These are phyloP conservation scores for Nycticebus coucang DNA, from an alignment of 2,113 vertebrate genomes.

Conservation along the genomic window DNA sequence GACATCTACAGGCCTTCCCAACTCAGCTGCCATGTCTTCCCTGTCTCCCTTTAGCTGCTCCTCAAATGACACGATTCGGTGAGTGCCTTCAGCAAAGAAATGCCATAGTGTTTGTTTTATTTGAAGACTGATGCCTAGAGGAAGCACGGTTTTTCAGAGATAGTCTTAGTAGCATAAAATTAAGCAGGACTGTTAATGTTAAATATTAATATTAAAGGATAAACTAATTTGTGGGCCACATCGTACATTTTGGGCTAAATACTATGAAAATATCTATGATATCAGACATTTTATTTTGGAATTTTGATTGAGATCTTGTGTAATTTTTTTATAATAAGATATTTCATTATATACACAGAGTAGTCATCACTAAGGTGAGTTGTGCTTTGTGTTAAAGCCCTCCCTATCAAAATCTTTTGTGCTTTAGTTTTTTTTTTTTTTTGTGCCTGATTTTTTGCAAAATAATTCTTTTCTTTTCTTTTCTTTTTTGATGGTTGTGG, in stretches of 20 bases:
- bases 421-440: neutral
- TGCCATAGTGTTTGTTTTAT: neutral
- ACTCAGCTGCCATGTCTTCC: neutral
- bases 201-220: neutral
- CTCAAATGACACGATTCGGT: neutral
- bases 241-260: conserved; percentile 22
- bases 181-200: neutral
- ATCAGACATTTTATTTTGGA: neutral
- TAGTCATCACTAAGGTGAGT: neutral
- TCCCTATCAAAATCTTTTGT: neutral
- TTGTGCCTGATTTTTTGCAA: neutral
- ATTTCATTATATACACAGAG: neutral
- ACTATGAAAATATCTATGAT: neutral
- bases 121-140: neutral
- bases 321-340: neutral
- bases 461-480: neutral
- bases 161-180: neutral
- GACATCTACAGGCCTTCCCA: neutral
- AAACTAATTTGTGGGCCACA: neutral
- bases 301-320: neutral
- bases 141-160: neutral
- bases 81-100: neutral
- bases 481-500: neutral
- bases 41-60: neutral
- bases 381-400: conserved; percentile 1